Percentiles rank a stretch among this genome's conserved stretches.
Conservation (phyloP, 2,888 invertebrate genomes). For the Erebia ligea region DNA sequence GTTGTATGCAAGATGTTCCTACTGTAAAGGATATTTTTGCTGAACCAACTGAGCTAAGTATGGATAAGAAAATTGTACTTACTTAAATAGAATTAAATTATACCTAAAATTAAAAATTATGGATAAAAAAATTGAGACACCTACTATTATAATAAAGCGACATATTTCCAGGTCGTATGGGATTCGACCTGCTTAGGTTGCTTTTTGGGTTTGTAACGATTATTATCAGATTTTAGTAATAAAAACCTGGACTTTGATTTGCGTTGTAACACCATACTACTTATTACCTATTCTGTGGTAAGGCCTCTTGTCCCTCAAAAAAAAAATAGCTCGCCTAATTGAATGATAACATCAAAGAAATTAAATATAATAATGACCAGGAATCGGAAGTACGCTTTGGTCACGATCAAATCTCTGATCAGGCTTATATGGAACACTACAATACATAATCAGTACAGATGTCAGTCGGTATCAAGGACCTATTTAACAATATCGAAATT, state of each 20-base stretch:
- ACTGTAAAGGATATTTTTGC: no score
- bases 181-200: no score
- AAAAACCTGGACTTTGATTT: no score
- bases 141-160: no score
- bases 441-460: constrained; percentile 14
- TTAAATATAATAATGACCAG: constrained; percentile 7
- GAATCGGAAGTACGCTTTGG: constrained; percentile 9
- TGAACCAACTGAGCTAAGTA: neutral
- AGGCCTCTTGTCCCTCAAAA: no score
- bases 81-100: neutral
- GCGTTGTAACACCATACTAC: no score
- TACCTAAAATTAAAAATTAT: no score
- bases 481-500: neutral
- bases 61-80: neutral
- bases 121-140: no score
- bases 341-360: constrained; percentile 9
- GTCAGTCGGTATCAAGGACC: neutral
- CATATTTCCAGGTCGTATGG: no score
- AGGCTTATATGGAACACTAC: constrained; percentile 12
- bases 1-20: neutral
- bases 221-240: no score
- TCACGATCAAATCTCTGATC: constrained; percentile 27
- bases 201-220: no score
- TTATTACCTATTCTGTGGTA: no score
- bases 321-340: neutral